A percentile compares a stretch with the other conserved stretches of the same genome.
Evolutionary conservation across 2,888 invertebrate species (phyloP).

Genomic region (Dolichopus griseipennis): DNA sequence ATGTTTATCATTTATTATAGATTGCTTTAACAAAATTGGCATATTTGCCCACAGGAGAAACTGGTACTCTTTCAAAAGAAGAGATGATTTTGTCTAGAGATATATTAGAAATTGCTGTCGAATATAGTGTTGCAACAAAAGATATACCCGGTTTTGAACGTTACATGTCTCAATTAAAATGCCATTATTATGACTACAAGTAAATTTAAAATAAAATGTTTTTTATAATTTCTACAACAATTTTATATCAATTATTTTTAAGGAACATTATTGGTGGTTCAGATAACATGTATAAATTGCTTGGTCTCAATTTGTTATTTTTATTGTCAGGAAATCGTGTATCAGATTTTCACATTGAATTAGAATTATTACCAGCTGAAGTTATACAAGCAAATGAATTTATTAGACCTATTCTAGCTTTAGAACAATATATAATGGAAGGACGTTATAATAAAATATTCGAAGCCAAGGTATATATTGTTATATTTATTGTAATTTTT

Average conservation of each 20-base stretch:
- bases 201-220: slow-evolving; percentile 44
- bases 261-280: slow-evolving; percentile 81
- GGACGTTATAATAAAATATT: slow-evolving; percentile 98
- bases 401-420: slow-evolving; percentile 85
- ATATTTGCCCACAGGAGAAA: slow-evolving; percentile 76
- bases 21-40: slow-evolving; percentile 72
- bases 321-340: slow-evolving; percentile 91
- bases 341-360: slow-evolving; percentile 96
- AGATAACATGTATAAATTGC: slow-evolving; percentile 83
- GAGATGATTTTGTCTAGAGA: slow-evolving; percentile 81
- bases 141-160: slow-evolving; percentile 94
- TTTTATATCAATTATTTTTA: slow-evolving; percentile 30
- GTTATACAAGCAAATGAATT: slow-evolving; percentile 89
- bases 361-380: slow-evolving; percentile 85
- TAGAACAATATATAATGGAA: slow-evolving; percentile 99
- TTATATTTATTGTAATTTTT: slow-evolving; percentile 4
- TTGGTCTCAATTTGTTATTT: slow-evolving; percentile 89
- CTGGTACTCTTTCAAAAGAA: slow-evolving; percentile 60
- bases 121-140: slow-evolving; percentile 85
- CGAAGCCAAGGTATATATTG: slow-evolving; percentile 59
- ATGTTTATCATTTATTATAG: slow-evolving; percentile 53
- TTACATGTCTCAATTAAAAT: slow-evolving; percentile 94
- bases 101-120: slow-evolving; percentile 90
- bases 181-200: slow-evolving; percentile 93
- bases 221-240: slow-evolving; percentile 9